Base-by-base conservation (phyloP, 2,113 vertebrate species). In the Melospiza melodia region DNA sequence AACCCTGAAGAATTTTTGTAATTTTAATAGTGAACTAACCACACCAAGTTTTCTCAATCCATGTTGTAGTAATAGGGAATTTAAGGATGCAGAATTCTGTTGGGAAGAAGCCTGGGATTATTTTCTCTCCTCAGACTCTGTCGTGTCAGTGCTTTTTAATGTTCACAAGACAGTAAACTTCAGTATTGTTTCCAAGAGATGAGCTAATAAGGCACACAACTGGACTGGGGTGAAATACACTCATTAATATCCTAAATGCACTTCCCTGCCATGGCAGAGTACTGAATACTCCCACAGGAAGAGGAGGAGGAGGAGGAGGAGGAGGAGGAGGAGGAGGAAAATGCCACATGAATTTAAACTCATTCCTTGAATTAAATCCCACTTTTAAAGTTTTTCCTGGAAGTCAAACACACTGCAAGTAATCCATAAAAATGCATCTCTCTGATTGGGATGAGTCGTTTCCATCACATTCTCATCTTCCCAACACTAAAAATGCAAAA, bases 301-400 rank as follows among this genome's bases (percentile, higher is more conserved):
- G 90, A 97, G 75, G 69, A 96, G 92, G 83, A 95, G 91, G 86
- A 57, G 31, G 90, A 97, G 75, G 69, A 96, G 92, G 83, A 95
- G 91, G 86, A 57, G 31, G 30, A 58, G 55, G 31, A 44, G 67
- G 86, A 68, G 68, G 55, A 95, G 91, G 86, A 57, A 94, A 94
- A 68, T 14, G 79, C 79, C 90, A 82, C 39, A 91, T 85, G 81
- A 69, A 78, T 95, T 96, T 62, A 93, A 94, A 77, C 72, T 94
- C 87, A 90, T 84, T 94, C 84, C 90, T 96, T 96, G 93, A 96
- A 95, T 92, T 74, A 95, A 92, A 96, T 95, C 95, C 95, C 92
- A 96, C 72, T 93, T 87, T 81, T 83, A 87, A 92, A 93, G 65
- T 37, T 90, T 90, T 96, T 95, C 90, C 95, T 95, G 95, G 94